phyloP scores from a whole-genome alignment of 2,113 vertebrate species.

The Carlito syrichta region DNA sequence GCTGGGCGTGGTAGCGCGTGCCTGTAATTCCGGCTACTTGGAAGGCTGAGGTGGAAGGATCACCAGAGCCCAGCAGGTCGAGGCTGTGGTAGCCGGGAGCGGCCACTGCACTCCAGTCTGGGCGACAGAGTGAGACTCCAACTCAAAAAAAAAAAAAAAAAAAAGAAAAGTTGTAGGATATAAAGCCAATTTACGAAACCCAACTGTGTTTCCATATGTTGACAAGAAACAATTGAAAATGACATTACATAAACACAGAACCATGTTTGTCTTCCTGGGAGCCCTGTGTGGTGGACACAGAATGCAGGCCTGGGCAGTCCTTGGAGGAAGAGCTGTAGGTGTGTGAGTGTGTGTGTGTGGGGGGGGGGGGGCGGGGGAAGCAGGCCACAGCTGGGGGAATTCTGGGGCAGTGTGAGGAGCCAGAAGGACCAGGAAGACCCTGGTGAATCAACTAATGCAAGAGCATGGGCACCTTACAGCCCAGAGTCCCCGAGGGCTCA shows the following conservation, averaged over 20 bases:
- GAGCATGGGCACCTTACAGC: rapidly evolving
- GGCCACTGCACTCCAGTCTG: too few relatives aligned
- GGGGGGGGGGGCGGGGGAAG: not conserved
- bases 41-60: too few relatives aligned
- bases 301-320: not conserved
- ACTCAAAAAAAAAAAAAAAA: too few relatives aligned
- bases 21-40: too few relatives aligned
- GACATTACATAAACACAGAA: not conserved
- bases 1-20: too few relatives aligned
- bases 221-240: not conserved
- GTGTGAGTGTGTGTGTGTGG: too few relatives aligned
- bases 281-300: not conserved
- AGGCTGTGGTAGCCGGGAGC: too few relatives aligned
- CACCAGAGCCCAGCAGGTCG: too few relatives aligned
- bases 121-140: too few relatives aligned
- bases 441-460: rapidly evolving
- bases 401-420: too few relatives aligned
- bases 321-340: not conserved
- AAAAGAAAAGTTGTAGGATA: too few relatives aligned
- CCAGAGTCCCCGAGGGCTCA: rapidly evolving
- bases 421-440: not conserved
- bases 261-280: not conserved
- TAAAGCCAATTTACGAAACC: not conserved
- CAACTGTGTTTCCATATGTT: not conserved
- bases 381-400: not conserved